These are phyloP conservation scores for Motacilla alba DNA, from an alignment of 2,113 vertebrate species.

Conservation along the genomic window DNA sequence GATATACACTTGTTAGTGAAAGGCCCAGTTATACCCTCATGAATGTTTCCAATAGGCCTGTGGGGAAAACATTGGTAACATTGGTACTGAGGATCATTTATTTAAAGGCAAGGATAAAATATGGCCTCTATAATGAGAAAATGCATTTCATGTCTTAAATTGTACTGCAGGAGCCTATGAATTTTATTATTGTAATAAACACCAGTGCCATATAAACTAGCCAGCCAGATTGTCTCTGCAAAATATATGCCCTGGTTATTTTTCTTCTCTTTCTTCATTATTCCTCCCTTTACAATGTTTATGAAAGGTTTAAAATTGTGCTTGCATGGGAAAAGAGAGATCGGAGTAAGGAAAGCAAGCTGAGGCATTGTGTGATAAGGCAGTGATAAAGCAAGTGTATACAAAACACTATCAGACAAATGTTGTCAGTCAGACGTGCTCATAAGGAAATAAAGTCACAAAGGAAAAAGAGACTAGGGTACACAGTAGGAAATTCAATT, in stretches of 20 bases:
- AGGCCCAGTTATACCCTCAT: background rate
- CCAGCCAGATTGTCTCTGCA: background rate
- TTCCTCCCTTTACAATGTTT: background rate
- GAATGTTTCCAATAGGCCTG: background rate
- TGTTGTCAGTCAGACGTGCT: background rate
- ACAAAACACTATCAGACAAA: background rate
- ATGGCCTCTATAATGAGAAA: background rate
- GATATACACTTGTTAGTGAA: background rate
- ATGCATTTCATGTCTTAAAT: background rate
- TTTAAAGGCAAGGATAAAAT: background rate
- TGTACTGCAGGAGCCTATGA: background rate
- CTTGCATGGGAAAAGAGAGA: background rate
- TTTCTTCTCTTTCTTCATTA: background rate
- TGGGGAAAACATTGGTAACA: background rate
- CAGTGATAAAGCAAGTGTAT: background rate
- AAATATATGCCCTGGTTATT: background rate
- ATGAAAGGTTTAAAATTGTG: background rate
- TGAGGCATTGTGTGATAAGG: background rate
- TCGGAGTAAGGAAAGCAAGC: background rate
- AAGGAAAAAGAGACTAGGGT: background rate
- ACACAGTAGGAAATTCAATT: background rate
- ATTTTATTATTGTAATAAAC: constrained; percentile 10
- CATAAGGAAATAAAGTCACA: background rate
- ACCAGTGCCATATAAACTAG: background rate
- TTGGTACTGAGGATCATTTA: background rate